Conservation (phyloP, 2,797 vertebrate genomes). For the Thamnophis elegans region DNA sequence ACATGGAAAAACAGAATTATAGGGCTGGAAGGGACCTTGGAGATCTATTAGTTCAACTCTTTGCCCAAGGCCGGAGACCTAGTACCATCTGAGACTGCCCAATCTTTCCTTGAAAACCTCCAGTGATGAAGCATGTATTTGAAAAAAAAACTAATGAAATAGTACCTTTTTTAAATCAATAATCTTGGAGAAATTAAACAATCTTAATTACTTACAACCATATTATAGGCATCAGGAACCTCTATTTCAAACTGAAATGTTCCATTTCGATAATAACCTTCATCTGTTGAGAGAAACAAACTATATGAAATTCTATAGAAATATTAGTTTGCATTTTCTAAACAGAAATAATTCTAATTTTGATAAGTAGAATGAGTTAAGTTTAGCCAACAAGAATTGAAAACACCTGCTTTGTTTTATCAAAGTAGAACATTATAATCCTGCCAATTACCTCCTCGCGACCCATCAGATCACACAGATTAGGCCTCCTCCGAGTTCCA, state of each 20-base stretch:
- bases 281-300: conserved; percentile 79
- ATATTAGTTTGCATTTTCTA: neutral
- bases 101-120: neutral
- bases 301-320: neutral
- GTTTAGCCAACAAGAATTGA: neutral
- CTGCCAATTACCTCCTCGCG: no score
- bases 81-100: neutral
- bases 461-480: no score
- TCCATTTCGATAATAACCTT: conserved; percentile 98
- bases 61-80: neutral
- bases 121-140: neutral
- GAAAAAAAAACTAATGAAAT: neutral
- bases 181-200: neutral
- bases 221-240: conserved; percentile 98
- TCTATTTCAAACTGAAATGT: conserved; percentile 89
- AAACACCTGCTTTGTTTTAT: neutral
- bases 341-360: conserved; percentile 35
- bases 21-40: neutral
- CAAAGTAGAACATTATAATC: neutral
- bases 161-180: neutral
- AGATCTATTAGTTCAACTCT: neutral
- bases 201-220: conserved; percentile 92
- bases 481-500: no score
- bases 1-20: neutral
- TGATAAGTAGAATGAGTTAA: neutral